A percentile compares a stretch with the other conserved stretches of the same genome.
Conservation (phyloP, 30 jellyfish, hydroid and myxozoan species). For the Calvadosia cruxmelitensis region DNA sequence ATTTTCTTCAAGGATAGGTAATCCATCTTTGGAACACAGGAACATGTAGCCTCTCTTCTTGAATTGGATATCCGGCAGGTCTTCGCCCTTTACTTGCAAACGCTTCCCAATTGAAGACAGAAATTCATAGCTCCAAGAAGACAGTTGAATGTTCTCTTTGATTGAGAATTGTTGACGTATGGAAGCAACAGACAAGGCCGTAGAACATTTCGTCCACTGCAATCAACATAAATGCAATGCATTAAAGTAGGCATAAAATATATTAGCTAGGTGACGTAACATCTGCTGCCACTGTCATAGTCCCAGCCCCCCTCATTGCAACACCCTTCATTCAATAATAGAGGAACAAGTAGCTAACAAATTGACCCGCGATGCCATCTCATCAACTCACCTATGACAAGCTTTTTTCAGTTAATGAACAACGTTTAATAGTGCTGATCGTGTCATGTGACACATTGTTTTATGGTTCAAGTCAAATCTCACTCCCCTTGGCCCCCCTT, state of each 20-base stretch:
- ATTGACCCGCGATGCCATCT: too few relatives aligned
- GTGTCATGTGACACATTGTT: too few relatives aligned
- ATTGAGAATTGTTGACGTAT: constrained; percentile 89
- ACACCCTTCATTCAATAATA: neutral
- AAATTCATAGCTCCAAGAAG: constrained; percentile 79
- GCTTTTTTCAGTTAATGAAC: too few relatives aligned
- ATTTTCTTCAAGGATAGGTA: constrained; percentile 32
- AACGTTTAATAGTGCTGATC: too few relatives aligned
- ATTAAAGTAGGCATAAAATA: too few relatives aligned
- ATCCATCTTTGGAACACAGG: constrained; percentile 58
- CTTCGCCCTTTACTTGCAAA: constrained; percentile 36
- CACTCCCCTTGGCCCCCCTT: too few relatives aligned
- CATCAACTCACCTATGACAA: too few relatives aligned
- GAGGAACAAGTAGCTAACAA: too few relatives aligned
- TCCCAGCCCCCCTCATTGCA: too few relatives aligned
- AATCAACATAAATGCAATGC: neutral
- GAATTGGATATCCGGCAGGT: constrained; percentile 59
- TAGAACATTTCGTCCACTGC: constrained; percentile 52
- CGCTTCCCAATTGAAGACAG: constrained; percentile 14
- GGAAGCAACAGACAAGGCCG: constrained; percentile 80
- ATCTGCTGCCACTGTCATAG: too few relatives aligned
- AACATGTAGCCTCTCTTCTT: constrained; percentile 57
- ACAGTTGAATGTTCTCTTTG: constrained; percentile 50
- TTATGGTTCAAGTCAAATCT: too few relatives aligned
- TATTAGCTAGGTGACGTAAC: too few relatives aligned